Base-by-base conservation (phyloP, 2,113 vertebrate genomes). In the Nerophis ophidion region DNA sequence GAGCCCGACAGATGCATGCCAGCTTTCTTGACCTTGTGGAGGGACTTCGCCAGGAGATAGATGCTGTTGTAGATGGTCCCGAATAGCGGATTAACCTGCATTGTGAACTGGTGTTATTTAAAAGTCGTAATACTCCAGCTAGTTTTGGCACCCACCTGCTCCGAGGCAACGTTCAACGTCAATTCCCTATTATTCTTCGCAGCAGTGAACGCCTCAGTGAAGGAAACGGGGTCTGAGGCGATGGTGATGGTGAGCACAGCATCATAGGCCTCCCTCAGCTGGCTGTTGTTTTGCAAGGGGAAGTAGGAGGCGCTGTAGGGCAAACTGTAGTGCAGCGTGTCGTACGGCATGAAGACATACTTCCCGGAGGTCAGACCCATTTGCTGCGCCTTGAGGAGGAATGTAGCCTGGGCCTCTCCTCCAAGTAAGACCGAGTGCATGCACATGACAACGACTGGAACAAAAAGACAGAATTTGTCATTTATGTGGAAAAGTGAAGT, bases 11-110 rank as follows among this genome's bases (percentile, higher is more conserved):
- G 15, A 26, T 33, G 65, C 42, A 66, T 57, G 13, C 91, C 89
- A 3, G 73, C 84, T 72, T 55, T 90, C 55, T 71, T 78, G 44
- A 89, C 80, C 8, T 53, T 89, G 81, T 91, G 82, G 61, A 96
- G 85, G 58, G 92, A 87, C 40, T 90, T 89, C 17, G 91, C 92
- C 81, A 95, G 38, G 56, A 96, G 86, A 72, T 95, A 92, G 60
- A 95, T 65, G 13, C 92, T 86, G 58, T 96, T 93, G 58, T 94
- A 98, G 82, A 97, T 93, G 45, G 95, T 96, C 51, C 95, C 95
- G 85, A 96, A 97, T 11, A 95, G 88, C 0, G 92, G 95, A 51
- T 92, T 92, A 45, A 94, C 92, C 95, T 97, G 70, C 52, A 84
- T 81, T 1, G 15, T 11, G 5, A 13, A 11, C 34, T 49, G 38